phyloP scores from a whole-genome alignment of 2,113 vertebrate genomes.

The Pseudopodoces humilis region DNA sequence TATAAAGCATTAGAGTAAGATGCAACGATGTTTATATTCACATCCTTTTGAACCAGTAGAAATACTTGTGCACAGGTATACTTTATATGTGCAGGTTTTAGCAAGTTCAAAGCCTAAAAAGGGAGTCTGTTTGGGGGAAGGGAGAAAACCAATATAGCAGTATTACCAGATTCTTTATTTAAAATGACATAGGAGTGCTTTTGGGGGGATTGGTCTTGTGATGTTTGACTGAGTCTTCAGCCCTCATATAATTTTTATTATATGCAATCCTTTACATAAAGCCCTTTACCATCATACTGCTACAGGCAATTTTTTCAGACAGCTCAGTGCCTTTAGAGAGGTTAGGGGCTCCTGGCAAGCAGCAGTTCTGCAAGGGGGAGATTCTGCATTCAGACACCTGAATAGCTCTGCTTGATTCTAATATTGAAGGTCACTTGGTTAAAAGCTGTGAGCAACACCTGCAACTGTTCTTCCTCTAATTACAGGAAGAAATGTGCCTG shows the following conservation, averaged over 20 bases:
- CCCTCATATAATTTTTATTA: neutral
- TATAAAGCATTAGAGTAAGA: neutral
- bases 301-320: neutral
- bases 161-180: neutral
- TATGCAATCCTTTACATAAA: neutral
- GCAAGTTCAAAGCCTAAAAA: neutral
- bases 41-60: neutral
- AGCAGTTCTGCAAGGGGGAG: neutral
- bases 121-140: neutral
- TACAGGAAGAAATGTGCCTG: neutral
- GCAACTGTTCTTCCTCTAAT: neutral
- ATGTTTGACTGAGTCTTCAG: neutral
- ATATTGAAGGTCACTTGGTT: neutral
- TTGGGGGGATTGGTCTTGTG: neutral
- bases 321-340: neutral
- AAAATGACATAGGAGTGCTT: neutral
- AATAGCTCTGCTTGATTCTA: neutral
- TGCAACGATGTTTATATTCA: neutral
- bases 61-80: neutral
- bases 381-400: neutral
- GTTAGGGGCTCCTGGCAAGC: neutral
- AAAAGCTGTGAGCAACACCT: neutral
- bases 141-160: neutral
- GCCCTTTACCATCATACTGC: neutral
- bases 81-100: neutral